A percentile compares a stretch with the other conserved stretches of the same genome.
These are phyloP conservation scores for Folsomia candida DNA, from an alignment of 2,888 invertebrate species.

Conservation along the genomic window DNA sequence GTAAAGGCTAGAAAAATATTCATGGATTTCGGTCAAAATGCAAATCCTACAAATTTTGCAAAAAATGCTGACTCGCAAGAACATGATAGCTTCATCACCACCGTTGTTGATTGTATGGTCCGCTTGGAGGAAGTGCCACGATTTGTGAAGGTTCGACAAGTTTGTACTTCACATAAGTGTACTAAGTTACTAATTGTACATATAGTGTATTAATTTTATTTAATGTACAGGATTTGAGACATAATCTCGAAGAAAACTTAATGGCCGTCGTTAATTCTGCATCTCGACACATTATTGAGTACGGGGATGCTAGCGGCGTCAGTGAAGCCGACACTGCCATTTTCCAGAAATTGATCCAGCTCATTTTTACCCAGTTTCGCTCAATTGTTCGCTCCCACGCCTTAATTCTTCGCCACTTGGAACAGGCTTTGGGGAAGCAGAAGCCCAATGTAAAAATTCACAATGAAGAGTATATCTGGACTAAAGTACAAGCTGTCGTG, in stretches of 20 bases:
- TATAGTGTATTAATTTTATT: conserved; percentile 2
- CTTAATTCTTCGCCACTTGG: conserved; percentile 64
- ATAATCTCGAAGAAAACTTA: conserved; percentile 78
- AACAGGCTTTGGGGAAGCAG: conserved; percentile 63
- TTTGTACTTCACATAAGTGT: neutral
- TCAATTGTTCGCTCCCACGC: conserved; percentile 75
- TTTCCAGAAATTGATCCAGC: conserved; percentile 55
- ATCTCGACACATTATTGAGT: conserved; percentile 71
- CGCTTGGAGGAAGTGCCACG: conserved; percentile 79
- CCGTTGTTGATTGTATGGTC: conserved; percentile 78
- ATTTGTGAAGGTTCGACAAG: conserved; percentile 69
- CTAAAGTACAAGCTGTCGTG: conserved; percentile 83
- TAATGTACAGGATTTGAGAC: conserved; percentile 67
- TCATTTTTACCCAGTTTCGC: conserved; percentile 78
- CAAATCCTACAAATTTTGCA: neutral
- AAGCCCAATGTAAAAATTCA: conserved; percentile 61
- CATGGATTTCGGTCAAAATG: conserved; percentile 55
- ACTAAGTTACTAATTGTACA: conserved; percentile 18
- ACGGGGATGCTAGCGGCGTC: conserved; percentile 54
- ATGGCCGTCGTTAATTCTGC: conserved; percentile 75
- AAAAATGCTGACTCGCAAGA: conserved; percentile 58
- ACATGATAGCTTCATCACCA: conserved; percentile 69
- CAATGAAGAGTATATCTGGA: conserved; percentile 79
- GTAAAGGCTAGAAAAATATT: conserved; percentile 60
- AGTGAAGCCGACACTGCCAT: conserved; percentile 40